These are phyloP conservation scores for Thamnaconus septentrionalis DNA, from an alignment of 2,113 vertebrate genomes.

Conservation along the genomic window DNA sequence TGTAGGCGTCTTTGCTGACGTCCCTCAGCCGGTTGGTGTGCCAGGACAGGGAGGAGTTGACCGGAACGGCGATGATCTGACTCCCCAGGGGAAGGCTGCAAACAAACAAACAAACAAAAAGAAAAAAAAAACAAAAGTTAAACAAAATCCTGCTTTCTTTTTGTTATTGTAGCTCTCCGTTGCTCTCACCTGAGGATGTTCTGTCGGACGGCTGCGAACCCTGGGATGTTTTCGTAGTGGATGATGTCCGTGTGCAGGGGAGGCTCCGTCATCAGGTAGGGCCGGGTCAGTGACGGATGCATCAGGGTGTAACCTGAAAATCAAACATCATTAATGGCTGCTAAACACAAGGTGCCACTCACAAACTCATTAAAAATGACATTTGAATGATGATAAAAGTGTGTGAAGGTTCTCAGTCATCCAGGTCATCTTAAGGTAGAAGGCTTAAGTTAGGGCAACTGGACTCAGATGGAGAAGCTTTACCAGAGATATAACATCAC, in stretches of 20 bases:
- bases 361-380: background rate
- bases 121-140: background rate
- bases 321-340: constrained; percentile 6
- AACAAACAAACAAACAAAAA: background rate
- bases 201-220: constrained; percentile 88
- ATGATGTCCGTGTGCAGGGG: constrained; percentile 96
- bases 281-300: constrained; percentile 95
- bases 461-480: no score
- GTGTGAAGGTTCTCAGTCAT: no score
- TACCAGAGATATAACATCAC: no score
- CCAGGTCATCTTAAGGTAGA: no score
- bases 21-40: constrained; percentile 93
- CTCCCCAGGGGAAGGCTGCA: constrained; percentile 95
- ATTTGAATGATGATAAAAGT: no score
- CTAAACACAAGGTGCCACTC: background rate
- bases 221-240: constrained; percentile 97
- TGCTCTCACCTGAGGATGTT: constrained; percentile 91
- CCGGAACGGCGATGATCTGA: constrained; percentile 91
- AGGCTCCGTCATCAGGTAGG: constrained; percentile 92
- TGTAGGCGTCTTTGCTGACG: constrained; percentile 88
- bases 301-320: constrained; percentile 93
- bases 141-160: background rate
- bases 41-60: constrained; percentile 97
- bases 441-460: no score
- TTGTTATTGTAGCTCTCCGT: background rate